Base-by-base conservation (phyloP, 2,888 invertebrate species). In the Spisula subtruncata region DNA sequence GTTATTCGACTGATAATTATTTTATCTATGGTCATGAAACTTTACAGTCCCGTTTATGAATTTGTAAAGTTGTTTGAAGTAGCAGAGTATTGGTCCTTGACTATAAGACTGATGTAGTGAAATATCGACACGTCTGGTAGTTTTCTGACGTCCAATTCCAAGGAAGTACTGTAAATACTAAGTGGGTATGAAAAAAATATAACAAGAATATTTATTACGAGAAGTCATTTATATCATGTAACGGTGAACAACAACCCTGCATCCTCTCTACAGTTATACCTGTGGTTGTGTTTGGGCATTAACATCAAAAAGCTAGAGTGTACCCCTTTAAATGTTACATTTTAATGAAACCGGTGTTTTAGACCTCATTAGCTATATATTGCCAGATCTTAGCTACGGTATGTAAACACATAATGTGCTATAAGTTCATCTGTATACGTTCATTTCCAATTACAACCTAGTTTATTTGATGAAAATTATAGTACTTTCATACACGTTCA, bases 221-320 rank as follows among this genome's bases (percentile, higher is more conserved):
- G 60, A 66, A 66, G 60, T 66, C 60, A 66, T 66, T 66, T 66
- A 25, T 66, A n/a, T 14, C 60, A 66, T 66, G 25, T 12, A n/a
- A 12, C 25, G 5, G 60, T 66, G 10, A 66, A 6, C n/a, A n/a
- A 25, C 25, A 10, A 25, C 60, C 20, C 1, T 12, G 51, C 16
- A 51, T 1, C 51, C 25, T 66, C 20, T 10, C 10, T 66, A 0
- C 8, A 25, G n/a, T 2, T 25, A 66, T 10, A n/a, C 10, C 25
- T n/a, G 8, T 66, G 25, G 60, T 12, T 25, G 25, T 25, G 20
- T n/a, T 0, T 25, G 25, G 10, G 8, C 41, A 41, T 41, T 8
- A 41, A 8, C 41, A 41, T 41, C 8, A 41, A 8, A 41, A 41
- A 41, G 41, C 41, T 41, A 5, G 25, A 25, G 60, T 66, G 25